Conservation (phyloP, 2,113 vertebrate species). For the Salvelinus alpinus region DNA sequence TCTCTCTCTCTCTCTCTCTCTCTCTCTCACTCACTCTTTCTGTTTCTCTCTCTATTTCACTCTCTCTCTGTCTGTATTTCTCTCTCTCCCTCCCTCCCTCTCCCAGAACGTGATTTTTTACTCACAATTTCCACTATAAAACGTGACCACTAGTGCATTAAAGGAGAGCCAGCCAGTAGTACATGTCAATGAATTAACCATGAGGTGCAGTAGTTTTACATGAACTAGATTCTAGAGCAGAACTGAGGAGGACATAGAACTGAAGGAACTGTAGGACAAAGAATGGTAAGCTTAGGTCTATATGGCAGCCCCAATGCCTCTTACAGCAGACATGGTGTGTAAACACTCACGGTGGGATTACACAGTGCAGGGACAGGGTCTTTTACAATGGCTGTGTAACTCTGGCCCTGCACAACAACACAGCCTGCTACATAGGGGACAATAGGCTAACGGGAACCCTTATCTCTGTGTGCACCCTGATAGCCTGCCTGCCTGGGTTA, state of each 20-base stretch:
- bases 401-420: conserved; percentile 50
- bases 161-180: conserved; percentile 33
- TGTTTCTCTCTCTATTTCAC: not conserved
- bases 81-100: not conserved
- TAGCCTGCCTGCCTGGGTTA: conserved; percentile 28
- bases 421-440: conserved; percentile 35
- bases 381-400: conserved; percentile 50
- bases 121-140: conserved; percentile 8
- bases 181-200: conserved; percentile 62
- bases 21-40: too few relatives aligned
- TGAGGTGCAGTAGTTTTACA: conserved; percentile 47
- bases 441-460: conserved; percentile 42
- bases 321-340: conserved; percentile 16
- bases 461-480: conserved; percentile 56
- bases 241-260: not conserved
- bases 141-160: conserved; percentile 10
- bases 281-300: not conserved
- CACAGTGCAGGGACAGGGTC: conserved; percentile 30
- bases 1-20: too few relatives aligned
- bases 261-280: conserved; percentile 11
- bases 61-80: not conserved
- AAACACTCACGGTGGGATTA: conserved; percentile 50
- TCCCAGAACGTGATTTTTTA: not conserved
- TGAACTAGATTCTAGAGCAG: conserved; percentile 56
- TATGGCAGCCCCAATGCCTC: not conserved